These are phyloP conservation scores for Philaenus spumarius DNA, from an alignment of 1,140 invertebrate species.

Conservation along the genomic window DNA sequence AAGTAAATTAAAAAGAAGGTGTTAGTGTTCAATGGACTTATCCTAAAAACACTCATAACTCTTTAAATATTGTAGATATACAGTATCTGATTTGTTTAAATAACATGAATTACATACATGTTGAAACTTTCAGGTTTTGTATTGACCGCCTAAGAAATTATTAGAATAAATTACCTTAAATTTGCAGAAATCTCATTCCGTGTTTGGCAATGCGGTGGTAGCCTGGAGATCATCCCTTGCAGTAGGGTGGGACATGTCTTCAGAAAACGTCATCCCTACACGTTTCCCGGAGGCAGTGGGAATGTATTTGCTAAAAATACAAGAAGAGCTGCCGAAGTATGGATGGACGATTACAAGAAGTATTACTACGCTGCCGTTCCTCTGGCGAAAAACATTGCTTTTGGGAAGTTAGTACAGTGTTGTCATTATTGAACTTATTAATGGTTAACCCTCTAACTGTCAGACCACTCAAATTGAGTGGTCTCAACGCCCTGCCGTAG, in stretches of 20 bases:
- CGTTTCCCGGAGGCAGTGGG: conserved; percentile 87
- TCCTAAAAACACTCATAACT: no score
- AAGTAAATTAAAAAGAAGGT: no score
- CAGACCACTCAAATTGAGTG: no score
- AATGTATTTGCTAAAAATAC: conserved; percentile 87
- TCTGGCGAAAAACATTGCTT: conserved; percentile 76
- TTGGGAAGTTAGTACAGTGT: conserved; percentile 70
- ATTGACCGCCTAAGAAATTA: no score
- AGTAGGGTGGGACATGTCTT: conserved; percentile 88
- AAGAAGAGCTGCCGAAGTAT: conserved; percentile 83
- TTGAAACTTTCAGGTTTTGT: no score
- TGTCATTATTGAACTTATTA: background rate
- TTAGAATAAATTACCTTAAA: conserved; percentile 9
- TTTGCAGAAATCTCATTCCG: conserved; percentile 62
- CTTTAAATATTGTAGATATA: no score
- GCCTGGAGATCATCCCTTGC: conserved; percentile 89
- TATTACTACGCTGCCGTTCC: conserved; percentile 86
- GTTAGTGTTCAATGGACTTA: no score
- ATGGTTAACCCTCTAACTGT: no score
- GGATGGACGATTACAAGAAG: conserved; percentile 94
- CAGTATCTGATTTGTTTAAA: no score
- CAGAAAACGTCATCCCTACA: conserved; percentile 91
- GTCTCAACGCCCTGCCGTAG: no score
- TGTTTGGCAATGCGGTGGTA: conserved; percentile 96
- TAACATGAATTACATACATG: no score